Evolutionary conservation across 2,888 invertebrate species (phyloP), one percentile per base, ranked within the genome.

Genomic region (Octodonta nipae): DNA sequence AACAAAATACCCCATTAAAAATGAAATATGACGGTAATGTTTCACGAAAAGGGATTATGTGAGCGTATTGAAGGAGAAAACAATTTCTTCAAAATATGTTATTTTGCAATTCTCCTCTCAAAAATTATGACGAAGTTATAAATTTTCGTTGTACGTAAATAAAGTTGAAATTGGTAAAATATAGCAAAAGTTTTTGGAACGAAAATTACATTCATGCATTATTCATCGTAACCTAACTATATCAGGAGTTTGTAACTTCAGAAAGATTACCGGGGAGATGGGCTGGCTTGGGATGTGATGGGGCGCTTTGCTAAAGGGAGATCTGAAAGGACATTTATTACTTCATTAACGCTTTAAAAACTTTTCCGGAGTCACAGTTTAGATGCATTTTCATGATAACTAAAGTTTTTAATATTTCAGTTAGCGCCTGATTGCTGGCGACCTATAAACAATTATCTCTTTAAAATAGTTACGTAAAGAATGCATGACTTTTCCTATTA

Each of bases 111-210:
- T 44, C 42, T 41, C 41, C 46, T 39, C 49, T 44, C 43, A 47
- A 47, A 54, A 56, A 59, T 60, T 60, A 61, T 58, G 59, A 58
- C 58, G 51, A 54, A 55, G 60, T 61, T 62, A 62, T 62, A 62
- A 61, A 63, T 62, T 63, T 58, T 58, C 61, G 61, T 63, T 63
- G 61, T 61, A 62, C 63, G 61, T 63, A 63, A 63, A 63, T 63
- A 63, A 63, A 63, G 61, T 63, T 60, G 56, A 61, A 63, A 63
- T 63, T 63, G 63, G 63, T 63, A 63, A 63, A 63, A 63, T 63
- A 63, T 63, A 59, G 61, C 63, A 45, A 55, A 63, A 63, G 61
- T 63, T 63, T 60, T 57, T 56, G 54, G 60, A 58, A 60, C 58
- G 62, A 63, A 63, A 63, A 63, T 63, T 63, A 62, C 62, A 63